Base-by-base conservation (phyloP, 1,140 invertebrate genomes). In the Temnothorax curvispinosus region DNA sequence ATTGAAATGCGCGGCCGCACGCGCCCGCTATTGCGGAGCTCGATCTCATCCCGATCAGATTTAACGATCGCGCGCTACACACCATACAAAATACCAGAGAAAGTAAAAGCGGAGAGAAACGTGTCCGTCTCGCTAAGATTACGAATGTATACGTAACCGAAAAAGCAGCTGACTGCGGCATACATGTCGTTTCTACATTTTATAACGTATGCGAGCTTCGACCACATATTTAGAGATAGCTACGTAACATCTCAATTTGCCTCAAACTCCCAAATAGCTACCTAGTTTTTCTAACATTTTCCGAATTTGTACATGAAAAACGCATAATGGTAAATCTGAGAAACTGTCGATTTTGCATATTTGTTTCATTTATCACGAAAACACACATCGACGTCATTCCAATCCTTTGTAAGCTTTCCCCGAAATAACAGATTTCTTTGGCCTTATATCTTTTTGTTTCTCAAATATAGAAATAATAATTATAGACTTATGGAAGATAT, bases 31-130 rank as follows among this genome's bases (percentile, higher is more conserved):
- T 3, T 54, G 21, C 47, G 13, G 15, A 27, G 54, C 38, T 38
- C 52, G 52, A 75, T 84, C 78, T 71, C 52, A 69, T 82, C 54
- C 54, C 32, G 27, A 41, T 64, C 69, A 44, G 27, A 82, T 74
- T 75, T 84, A 72, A 62, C 67, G 41, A 82, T 82, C 32, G 27
- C 80, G 71, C 32, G 41, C 18, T 9, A 54, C 8, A 13, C 44
- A 75, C 65, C 41, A 44, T 60, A n/a, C 50, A 60, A 74, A 77
- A 78, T 84, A 56, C 50, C 11, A 41, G 62, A 86, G 76, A 64
- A 86, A 76, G 52, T 71, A 64, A 71, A 58, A 35, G 54, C 56
- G 41, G 72, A 13, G 75, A 54, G 50, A 86, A 86, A 86, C 77
- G 64, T 56, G n/a, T 56, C 44, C 62, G 27, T 86, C 84, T 18